Evolutionary conservation across 2,888 invertebrate genomes (phyloP), one percentile per base, ranked within the genome.

Genomic region (Hedychridium roseum): DNA sequence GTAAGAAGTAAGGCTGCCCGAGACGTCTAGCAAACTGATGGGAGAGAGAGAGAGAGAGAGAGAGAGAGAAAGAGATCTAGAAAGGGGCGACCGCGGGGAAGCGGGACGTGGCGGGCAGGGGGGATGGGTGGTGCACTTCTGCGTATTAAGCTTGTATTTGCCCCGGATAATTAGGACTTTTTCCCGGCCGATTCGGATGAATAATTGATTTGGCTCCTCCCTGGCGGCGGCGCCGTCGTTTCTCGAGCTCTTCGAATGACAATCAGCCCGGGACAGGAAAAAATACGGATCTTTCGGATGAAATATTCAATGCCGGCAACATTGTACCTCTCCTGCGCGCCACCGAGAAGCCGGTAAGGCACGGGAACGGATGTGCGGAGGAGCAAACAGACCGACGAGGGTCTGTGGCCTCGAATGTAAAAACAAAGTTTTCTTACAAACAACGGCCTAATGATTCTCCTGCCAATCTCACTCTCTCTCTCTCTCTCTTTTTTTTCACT

Each of bases 101-200:
- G 35, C 16, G 27, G 23, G 42, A 27, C 20, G 38, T 30, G 42
- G 37, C 41, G 23, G 48, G 35, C 43, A 50, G 43, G 55, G 43
- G 43, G 50, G 43, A 42, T 45, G 46, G 45, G 40, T 51, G 63
- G 68, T 69, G 67, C 67, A 70, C 71, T 77, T 71, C 64, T 69
- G 68, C 70, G 70, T 76, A 78, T 76, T 73, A 77, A 76, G 74
- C 71, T 75, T 62, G 75, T 79, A 76, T 79, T 78, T 78, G 74
- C 76, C 59, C 70, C 73, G 74, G 78, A 78, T 79, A 79, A 79
- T 79, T 79, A 79, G 76, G 76, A 77, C 74, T 77, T 76, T 78
- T 76, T 76, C 69, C 73, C 70, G 68, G 65, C 73, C 76, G 75
- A 78, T 78, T 74, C 73, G 70, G 68, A 78, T 78, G 76, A 78